Conservation (phyloP, 1,140 invertebrate species). For the Heliconius eleuchia region DNA sequence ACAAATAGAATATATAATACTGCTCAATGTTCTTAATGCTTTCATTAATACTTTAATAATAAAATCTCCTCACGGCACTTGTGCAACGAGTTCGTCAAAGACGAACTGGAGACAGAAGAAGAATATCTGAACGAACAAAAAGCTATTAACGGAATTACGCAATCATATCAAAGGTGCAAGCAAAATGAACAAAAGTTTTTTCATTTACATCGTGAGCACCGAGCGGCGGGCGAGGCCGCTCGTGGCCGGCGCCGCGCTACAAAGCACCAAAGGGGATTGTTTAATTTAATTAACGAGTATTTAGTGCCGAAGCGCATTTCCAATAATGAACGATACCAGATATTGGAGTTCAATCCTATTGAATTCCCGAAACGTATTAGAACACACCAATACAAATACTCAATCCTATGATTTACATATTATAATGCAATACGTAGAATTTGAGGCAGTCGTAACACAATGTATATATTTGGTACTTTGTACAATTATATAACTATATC, state of each 20-base stretch:
- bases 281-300: constrained; percentile 22
- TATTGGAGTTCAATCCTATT: constrained; percentile 14
- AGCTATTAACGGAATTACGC: constrained; percentile 20
- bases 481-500: not conserved
- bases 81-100: not conserved
- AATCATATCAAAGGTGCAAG: constrained; percentile 26
- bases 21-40: not conserved
- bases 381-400: not conserved
- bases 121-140: constrained; percentile 2
- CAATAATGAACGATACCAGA: constrained; percentile 3
- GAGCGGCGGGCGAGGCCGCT: not conserved
- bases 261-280: constrained; percentile 15
- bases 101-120: not conserved
- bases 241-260: constrained; percentile 10
- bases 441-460: not conserved
- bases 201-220: constrained; percentile 15
- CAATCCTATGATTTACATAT: not conserved
- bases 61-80: not conserved
- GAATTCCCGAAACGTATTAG: constrained; percentile 14
- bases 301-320: constrained; percentile 11
- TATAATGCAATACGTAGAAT: not conserved
- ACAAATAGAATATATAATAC: not conserved
- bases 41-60: not conserved
- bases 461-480: not conserved
- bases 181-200: constrained; percentile 24